These are phyloP conservation scores for Sarcophaga caerulescens DNA, from an alignment of 2,888 invertebrate species.

Conservation along the genomic window DNA sequence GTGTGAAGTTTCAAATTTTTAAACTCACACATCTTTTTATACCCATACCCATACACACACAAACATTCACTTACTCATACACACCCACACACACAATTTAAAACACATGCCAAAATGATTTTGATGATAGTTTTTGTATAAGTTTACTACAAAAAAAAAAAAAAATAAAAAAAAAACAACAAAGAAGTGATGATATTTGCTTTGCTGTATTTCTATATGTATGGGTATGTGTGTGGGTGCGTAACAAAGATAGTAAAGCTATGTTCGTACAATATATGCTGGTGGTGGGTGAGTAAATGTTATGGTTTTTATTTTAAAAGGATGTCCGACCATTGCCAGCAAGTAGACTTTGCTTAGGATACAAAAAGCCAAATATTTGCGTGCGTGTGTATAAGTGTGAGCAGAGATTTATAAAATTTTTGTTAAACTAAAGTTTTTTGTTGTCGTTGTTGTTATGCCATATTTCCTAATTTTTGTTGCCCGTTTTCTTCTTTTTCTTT, in stretches of 20 bases:
- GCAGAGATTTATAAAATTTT: not conserved
- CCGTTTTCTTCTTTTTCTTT: no score
- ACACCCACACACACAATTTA: not conserved
- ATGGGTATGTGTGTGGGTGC: not conserved
- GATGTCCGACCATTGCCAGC: constrained; percentile 38
- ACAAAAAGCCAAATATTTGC: not conserved
- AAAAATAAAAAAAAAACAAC: no score
- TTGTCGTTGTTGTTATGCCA: not conserved
- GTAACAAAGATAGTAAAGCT: not conserved
- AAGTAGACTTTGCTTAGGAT: not conserved
- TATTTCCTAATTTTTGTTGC: constrained; percentile 9
- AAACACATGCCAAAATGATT: not conserved
- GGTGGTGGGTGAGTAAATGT: constrained; percentile 10
- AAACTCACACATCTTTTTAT: no score
- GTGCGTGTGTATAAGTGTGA: not conserved
- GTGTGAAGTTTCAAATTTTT: not conserved
- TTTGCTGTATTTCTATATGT: no score
- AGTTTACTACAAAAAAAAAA: not conserved
- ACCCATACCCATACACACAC: no score
- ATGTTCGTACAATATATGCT: not conserved
- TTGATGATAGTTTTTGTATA: constrained; percentile 44
- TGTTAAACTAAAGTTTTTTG: constrained; percentile 10
- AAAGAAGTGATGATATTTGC: not conserved
- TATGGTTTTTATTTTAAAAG: constrained; percentile 52
- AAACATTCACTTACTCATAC: no score